These are phyloP conservation scores for Caenorhabditis zanzibari DNA, from an alignment of 2,888 invertebrate species.

Conservation along the genomic window DNA sequence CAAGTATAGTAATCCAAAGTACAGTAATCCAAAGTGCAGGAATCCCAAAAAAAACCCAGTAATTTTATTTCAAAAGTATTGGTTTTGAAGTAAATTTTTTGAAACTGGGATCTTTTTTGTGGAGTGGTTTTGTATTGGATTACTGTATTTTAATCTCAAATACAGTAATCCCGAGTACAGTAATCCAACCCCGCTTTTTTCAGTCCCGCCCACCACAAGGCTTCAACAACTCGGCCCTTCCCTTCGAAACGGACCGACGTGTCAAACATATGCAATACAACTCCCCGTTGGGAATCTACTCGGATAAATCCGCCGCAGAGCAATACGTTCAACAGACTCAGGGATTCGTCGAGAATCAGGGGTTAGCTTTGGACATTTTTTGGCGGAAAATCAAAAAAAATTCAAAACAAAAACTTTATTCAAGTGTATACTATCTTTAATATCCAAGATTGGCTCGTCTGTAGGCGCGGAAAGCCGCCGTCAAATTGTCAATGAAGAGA, in stretches of 20 bases:
- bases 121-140: not conserved
- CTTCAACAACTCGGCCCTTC: conserved; percentile 74
- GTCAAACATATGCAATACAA: conserved; percentile 76
- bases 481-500: conserved; percentile 53
- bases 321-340: conserved; percentile 80
- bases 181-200: not conserved
- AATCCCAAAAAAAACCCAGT: no score
- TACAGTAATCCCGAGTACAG: no score
- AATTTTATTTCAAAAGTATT: not conserved
- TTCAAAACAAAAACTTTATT: not conserved
- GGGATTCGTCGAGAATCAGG: conserved; percentile 77
- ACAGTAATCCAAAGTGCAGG: no score
- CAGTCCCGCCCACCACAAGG: conserved; percentile 72
- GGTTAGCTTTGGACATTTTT: conserved; percentile 37
- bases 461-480: conserved; percentile 52
- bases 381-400: not conserved
- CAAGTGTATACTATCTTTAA: not conserved
- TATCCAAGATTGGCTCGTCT: conserved; percentile 29
- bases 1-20: no score
- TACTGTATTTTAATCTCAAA: no score
- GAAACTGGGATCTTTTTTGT: not conserved
- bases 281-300: conserved; percentile 75
- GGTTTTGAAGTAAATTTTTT: not conserved
- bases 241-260: conserved; percentile 75
- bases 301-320: conserved; percentile 77